Evolutionary conservation across 2,888 invertebrate genomes (phyloP), one percentile per base, ranked within the genome.

Genomic region (Ptilodon capucinus): DNA sequence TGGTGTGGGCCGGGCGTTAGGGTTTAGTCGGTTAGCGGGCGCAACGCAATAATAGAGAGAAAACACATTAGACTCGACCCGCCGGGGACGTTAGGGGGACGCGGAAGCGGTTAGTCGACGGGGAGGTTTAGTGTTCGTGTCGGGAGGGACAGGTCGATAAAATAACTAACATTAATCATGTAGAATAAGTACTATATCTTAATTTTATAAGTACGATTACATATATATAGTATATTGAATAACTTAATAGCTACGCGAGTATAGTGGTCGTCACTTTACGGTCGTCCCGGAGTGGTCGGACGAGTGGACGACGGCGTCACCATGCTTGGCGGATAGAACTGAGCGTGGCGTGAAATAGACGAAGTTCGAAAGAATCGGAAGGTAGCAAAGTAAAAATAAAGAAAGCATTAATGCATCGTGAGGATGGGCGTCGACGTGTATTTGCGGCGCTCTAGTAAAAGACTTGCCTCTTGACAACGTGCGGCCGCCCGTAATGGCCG

Each of bases 91-190:
- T 79, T 79, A 78, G 60, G 57, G 68, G 81, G 74, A 64, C 79
- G 81, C 82, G 79, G 76, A 78, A 79, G 80, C 77, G 75, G 79
- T 86, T 85, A 86, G 84, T 79, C 51, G 57, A 61, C 63, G 70
- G 60, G 58, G 59, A 51, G 65, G 63, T 74, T 81, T 81, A 85
- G 83, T 82, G 74, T 85, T 84, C 81, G 78, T 94, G 93, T 94
- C 91, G 95, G 93, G 93, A 95, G 95, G 93, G 95, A 95, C 82
- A 95, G 94, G 93, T 95, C 95, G 93, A 95, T 94, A 94, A 95
- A 95, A 93, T 95, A 94, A 93, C 95, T 95, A 92, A 84, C 90
- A 93, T 92, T 91, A 90, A 89, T 90, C 54, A 80, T 89, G 84
- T 84, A 89, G 86, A 87, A 86, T 76, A 83, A 77, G 83, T 84